Percentiles rank a stretch among this genome's conserved stretches.
Conservation (phyloP, 2,888 invertebrate species). For the Hybos culiciformis region DNA sequence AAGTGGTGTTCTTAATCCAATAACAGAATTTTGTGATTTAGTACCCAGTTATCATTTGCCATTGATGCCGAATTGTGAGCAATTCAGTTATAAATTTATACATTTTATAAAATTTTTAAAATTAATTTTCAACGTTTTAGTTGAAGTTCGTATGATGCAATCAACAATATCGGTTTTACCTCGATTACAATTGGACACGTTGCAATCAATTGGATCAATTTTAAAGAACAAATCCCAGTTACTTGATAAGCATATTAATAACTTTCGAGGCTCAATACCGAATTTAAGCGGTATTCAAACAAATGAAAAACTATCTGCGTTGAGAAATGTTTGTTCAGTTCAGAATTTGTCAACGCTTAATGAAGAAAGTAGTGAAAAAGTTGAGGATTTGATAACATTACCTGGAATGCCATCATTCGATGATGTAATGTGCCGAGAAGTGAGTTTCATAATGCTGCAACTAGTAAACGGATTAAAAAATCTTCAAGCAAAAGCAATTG, state of each 20-base stretch:
- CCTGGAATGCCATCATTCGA: slow-evolving; percentile 32
- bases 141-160: slow-evolving; percentile 52
- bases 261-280: slow-evolving; percentile 35
- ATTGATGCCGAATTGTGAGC: slow-evolving; percentile 39
- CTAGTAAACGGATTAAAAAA: slow-evolving; percentile 68
- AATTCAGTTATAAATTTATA: no score
- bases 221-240: slow-evolving; percentile 43
- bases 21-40: slow-evolving; percentile 69
- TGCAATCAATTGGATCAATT: slow-evolving; percentile 52
- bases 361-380: slow-evolving; percentile 22
- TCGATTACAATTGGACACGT: slow-evolving; percentile 58
- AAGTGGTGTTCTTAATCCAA: slow-evolving; percentile 54
- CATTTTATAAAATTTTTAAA: no score
- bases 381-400: slow-evolving; percentile 14
- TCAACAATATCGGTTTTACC: slow-evolving; percentile 67
- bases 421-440: slow-evolving; percentile 46
- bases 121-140: no score
- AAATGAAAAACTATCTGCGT: slow-evolving; percentile 11
- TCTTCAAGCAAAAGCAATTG: slow-evolving; percentile 68
- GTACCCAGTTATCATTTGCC: slow-evolving; percentile 54
- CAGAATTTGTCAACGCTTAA: slow-evolving; percentile 32
- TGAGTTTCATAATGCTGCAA: slow-evolving; percentile 66
- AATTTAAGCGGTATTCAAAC: slow-evolving; percentile 32
- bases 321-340: slow-evolving; percentile 40
- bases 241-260: slow-evolving; percentile 32